Evolutionary conservation across 2,113 vertebrate genomes (phyloP).

Genomic region (Pseudorhombus dupliciocellatus): DNA sequence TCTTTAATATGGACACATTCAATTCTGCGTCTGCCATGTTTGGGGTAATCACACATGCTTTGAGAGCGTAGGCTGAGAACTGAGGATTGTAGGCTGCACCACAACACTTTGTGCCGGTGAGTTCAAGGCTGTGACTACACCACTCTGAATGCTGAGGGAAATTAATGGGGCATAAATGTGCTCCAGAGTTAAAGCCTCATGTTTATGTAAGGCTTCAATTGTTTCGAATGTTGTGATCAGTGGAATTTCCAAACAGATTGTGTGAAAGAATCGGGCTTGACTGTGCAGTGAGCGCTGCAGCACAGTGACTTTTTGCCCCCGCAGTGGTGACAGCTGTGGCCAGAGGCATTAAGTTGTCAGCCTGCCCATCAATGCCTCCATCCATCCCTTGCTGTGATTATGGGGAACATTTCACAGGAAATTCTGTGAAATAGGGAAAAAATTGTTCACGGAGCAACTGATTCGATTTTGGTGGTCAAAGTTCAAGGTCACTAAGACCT

Average conservation of each 20-base stretch:
- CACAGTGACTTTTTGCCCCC: neutral
- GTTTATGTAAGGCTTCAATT: conserved; percentile 63
- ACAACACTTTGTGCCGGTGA: neutral
- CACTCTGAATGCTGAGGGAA: conserved; percentile 53
- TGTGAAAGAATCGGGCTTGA: neutral
- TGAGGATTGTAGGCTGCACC: conserved; percentile 49
- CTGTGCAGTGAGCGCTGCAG: neutral
- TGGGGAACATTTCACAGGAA: neutral
- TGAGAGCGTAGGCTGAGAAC: conserved; percentile 40
- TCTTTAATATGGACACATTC: conserved; percentile 18
- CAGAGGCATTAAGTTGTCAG: neutral
- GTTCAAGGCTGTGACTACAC: conserved; percentile 53
- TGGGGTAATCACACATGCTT: conserved; percentile 55
- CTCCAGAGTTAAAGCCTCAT: conserved; percentile 56
- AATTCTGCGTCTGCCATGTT: conserved; percentile 28
- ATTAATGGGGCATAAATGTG: conserved; percentile 62
- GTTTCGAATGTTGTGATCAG: conserved; percentile 65
- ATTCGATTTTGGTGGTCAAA: neutral
- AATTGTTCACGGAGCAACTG: neutral
- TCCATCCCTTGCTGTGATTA: neutral
- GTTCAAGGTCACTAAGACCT: neutral
- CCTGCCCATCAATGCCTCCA: neutral
- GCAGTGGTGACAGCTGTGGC: neutral
- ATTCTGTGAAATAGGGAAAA: neutral
- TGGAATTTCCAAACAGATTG: conserved; percentile 56